Evolutionary conservation across 2,888 invertebrate species (phyloP), one percentile per base, ranked within the genome.

Genomic region (Bimastos eiseni): DNA sequence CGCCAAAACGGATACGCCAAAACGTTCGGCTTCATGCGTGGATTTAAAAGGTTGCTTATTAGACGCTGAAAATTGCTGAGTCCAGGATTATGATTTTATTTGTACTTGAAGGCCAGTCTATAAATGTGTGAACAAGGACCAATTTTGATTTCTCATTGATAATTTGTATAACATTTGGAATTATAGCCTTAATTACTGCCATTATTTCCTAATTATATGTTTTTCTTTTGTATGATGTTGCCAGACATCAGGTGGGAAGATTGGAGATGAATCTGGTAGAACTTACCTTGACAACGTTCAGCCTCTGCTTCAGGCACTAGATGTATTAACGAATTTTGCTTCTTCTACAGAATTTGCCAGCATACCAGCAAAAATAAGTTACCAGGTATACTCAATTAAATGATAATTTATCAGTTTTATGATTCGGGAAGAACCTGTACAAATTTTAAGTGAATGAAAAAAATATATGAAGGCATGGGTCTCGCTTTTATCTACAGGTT

Each of bases 311-410:
- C 97, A 98, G 92, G 98, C 99, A 0, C 98, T 99, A 21, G 97
- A 98, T 93, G 97, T 97, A 92, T 96, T 99, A 90, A 97, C 98
- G 92, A 97, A 97, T 92, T 99, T 98, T 95, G 98, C 99, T 1
- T 97, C 97, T 93, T 97, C 98, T 17, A 97, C 98, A 0, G 98
- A 99, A 95, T 99, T 99, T 95, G 97, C 97, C 6, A 97, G 97
- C 91, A 96, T 98, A 92, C 98, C 98, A 0, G 99, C 98, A 3
- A 97, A 97, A 94, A 98, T 99, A 91, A 98, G 98, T 0, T 95
- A 96, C 0, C 97, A 97, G 93, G 95, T 95, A 93, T 36, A 36
- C 36, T 37, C 37, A 86, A 15, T 90, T n/a, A n/a, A n/a, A 92
- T 89, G 30, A 13, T 37, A 36, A 83, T 70, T 30, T 70, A 1